phyloP scores from a whole-genome alignment of 2,797 vertebrate genomes.

The Alca torda region DNA sequence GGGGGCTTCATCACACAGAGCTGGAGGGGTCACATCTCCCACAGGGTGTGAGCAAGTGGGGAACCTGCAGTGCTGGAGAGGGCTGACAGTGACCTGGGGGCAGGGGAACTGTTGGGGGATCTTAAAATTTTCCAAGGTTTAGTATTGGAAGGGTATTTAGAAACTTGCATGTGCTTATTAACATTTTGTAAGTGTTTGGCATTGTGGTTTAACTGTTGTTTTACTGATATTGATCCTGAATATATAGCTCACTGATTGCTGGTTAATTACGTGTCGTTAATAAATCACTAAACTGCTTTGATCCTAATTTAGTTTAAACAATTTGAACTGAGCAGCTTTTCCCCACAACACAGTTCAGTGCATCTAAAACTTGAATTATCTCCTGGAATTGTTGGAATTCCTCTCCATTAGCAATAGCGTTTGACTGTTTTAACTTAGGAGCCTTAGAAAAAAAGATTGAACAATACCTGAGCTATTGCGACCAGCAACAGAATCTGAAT shows the following conservation, averaged over 20 bases:
- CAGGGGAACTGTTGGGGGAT: neutral
- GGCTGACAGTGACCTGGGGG: neutral
- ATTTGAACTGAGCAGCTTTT: neutral
- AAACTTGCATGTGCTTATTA: neutral
- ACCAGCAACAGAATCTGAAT: neutral
- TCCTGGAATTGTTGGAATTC: neutral
- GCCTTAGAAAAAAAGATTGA: neutral
- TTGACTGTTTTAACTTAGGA: neutral
- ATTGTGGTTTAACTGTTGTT: neutral
- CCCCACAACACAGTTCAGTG: neutral
- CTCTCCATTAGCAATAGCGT: neutral
- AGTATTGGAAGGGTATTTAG: neutral
- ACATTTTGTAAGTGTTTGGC: neutral
- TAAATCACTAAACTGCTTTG: conserved; percentile 2
- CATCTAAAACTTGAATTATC: neutral
- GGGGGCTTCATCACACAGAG: neutral
- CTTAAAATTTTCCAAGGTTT: neutral
- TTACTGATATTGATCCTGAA: neutral
- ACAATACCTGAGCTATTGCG: neutral
- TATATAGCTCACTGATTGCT: neutral
- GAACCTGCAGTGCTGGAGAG: accelerated
- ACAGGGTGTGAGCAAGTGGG: neutral
- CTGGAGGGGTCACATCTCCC: neutral
- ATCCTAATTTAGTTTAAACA: conserved; percentile 1
- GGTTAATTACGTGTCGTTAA: neutral